Evolutionary conservation across 1,140 invertebrate species (phyloP), one percentile per base, ranked within the genome.

Genomic region (Drosophila lowei): DNA sequence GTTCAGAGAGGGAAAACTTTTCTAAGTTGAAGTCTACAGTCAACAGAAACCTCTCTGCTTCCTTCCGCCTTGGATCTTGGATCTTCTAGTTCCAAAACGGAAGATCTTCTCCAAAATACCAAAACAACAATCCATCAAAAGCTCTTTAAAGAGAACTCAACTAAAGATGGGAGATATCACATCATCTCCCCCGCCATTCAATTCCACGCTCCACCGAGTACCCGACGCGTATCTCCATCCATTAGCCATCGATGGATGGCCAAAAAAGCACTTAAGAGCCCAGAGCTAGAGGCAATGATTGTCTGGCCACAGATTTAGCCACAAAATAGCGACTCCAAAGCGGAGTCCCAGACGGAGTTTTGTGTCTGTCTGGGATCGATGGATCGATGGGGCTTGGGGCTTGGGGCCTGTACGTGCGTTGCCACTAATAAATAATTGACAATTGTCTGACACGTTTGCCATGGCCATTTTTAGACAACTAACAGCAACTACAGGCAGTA

Each of bases 351-450:
- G 58, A 60, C 58, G 58, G 23, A 62, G 43, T 44, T 23, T 6
- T 46, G 7, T 13, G 53, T 54, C 59, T 43, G 56, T 67, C 58
- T 25, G 63, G 43, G 58, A 54, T 64, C 44, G 49, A 43, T 16
- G 64, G 62, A 64, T 61, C 16, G 50, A 42, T 64, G 60, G 25
- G 13, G 21, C 9, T 56, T 64, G 53, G 44, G 58, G 21, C 58
- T 47, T 13, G 52, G 7, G 8, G 25, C 3, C 15, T 38, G 68
- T 81, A 85, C 81, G 81, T 85, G 81, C 81, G 81, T 86, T 85
- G 83, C 81, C 81, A 85, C 81, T 85, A 85, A 85, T 85, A 85
- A 85, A 85, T 85, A 85, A 85, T 85, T 85, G 81, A 85, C 81
- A 85, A 85, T 85, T 85, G 81, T 85, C 83, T 85, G 81, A 85